Percentiles rank a stretch among this genome's conserved stretches.
phyloP scores from a whole-genome alignment of 2,888 invertebrate species.

The Aproaerema taeniolella region DNA sequence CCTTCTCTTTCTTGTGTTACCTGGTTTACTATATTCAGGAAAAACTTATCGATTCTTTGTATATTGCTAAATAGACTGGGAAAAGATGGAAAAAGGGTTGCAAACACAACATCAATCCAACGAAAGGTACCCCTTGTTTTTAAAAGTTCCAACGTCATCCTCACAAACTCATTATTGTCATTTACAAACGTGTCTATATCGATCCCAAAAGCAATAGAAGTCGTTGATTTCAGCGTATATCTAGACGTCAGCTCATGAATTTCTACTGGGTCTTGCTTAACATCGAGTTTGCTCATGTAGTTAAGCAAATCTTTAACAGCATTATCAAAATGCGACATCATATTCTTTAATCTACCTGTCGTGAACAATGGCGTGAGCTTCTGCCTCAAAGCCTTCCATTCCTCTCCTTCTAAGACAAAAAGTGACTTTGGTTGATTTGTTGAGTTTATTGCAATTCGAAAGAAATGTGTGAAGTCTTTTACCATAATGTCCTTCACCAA shows the following conservation, averaged over 20 bases:
- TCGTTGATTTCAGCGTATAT: slow-evolving; percentile 38
- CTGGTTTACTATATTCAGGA: slow-evolving; percentile 25
- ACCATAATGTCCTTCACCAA: slow-evolving; percentile 31
- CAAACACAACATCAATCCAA: slow-evolving; percentile 3
- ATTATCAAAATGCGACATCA: slow-evolving; percentile 36
- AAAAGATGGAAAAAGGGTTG: neutral
- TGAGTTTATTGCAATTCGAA: slow-evolving; percentile 28
- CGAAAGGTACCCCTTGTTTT: slow-evolving; percentile 11
- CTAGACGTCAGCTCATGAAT: slow-evolving; percentile 31
- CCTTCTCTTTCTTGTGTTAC: slow-evolving; percentile 31
- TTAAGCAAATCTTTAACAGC: slow-evolving; percentile 27
- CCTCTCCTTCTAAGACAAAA: slow-evolving; percentile 34
- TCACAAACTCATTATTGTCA: slow-evolving; percentile 30
- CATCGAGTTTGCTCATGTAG: slow-evolving; percentile 23
- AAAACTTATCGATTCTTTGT: slow-evolving; percentile 26
- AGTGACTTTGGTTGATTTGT: slow-evolving; percentile 30
- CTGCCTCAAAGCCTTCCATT: slow-evolving; percentile 37
- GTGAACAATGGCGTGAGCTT: slow-evolving; percentile 38
- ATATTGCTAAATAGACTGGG: slow-evolving; percentile 11
- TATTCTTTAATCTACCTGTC: slow-evolving; percentile 33
- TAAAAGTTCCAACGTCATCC: slow-evolving; percentile 26
- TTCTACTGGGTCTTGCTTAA: slow-evolving; percentile 27
- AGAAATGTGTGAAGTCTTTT: slow-evolving; percentile 34
- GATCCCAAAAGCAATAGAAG: slow-evolving; percentile 37
- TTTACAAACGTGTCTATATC: slow-evolving; percentile 31